Percentiles rank a stretch among this genome's conserved stretches.
These are phyloP conservation scores for Sapayoa aenigma DNA, from an alignment of 2,113 vertebrate genomes.

Conservation along the genomic window DNA sequence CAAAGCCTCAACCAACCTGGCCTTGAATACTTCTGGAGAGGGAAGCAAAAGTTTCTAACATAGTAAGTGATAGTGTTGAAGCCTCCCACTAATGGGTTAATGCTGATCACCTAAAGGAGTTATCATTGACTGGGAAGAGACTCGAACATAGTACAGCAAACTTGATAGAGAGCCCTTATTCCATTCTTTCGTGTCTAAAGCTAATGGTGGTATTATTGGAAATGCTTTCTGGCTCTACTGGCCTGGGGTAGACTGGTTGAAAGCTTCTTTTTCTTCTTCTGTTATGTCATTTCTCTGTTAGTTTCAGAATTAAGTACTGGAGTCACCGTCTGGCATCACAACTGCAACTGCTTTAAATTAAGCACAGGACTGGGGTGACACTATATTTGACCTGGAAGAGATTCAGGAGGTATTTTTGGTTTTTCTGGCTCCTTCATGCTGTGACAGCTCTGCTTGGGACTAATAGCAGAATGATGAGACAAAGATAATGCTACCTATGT, in stretches of 20 bases:
- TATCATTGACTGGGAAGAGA: neutral
- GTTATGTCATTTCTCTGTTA: neutral
- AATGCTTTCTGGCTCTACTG: neutral
- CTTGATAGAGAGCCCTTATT: neutral
- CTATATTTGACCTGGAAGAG: neutral
- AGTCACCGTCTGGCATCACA: neutral
- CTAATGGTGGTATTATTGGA: neutral
- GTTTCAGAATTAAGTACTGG: neutral
- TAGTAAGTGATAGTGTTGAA: neutral
- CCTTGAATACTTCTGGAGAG: neutral
- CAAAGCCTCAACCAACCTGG: neutral
- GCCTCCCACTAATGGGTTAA: neutral
- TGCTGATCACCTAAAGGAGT: neutral
- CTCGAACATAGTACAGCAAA: neutral
- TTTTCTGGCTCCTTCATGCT: neutral
- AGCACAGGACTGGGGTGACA: neutral
- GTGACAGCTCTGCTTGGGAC: neutral
- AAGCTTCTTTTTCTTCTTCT: neutral
- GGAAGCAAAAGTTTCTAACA: neutral
- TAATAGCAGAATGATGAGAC: neutral
- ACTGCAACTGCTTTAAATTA: neutral
- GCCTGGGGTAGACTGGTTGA: neutral
- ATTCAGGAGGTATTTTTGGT: constrained; percentile 3
- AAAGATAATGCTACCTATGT: neutral
- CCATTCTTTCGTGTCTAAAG: neutral